Evolutionary conservation across 1,140 invertebrate species (phyloP).

Genomic region (Lutraria rhynchaena): DNA sequence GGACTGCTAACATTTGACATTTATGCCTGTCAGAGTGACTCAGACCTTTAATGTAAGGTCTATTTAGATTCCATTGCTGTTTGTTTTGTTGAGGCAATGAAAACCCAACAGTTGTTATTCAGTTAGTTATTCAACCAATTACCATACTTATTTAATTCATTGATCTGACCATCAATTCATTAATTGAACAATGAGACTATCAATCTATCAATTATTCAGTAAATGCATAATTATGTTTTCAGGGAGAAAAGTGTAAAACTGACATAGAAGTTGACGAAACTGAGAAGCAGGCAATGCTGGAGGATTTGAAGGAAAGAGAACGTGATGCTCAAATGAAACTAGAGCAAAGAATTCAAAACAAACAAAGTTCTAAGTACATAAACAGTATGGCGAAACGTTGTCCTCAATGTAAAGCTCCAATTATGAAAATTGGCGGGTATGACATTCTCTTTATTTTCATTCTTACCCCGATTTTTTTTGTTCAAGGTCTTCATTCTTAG

Average conservation of each 20-base stretch:
- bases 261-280: constrained; percentile 4
- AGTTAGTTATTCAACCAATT: too few species aligned
- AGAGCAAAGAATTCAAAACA: constrained; percentile 35
- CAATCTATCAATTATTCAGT: background rate
- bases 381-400: constrained; percentile 51
- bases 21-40: too few species aligned
- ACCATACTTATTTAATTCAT: too few species aligned
- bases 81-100: too few species aligned
- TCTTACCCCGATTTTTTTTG: too few species aligned
- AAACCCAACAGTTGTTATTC: too few species aligned
- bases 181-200: background rate
- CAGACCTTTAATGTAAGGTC: too few species aligned
- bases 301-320: constrained; percentile 35
- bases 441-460: too few species aligned
- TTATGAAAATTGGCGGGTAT: constrained; percentile 70
- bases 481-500: too few species aligned
- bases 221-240: background rate
- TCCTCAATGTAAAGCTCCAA: constrained; percentile 58
- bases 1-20: too few species aligned
- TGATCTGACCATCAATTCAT: background rate
- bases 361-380: constrained; percentile 20
- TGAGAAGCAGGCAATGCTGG: constrained; percentile 18
- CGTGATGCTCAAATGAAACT: constrained; percentile 1
- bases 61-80: too few species aligned
- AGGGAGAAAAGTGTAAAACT: background rate